Evolutionary conservation across 2,888 invertebrate genomes (phyloP), one percentile per base, ranked within the genome.

Genomic region (Drosophila suboccidentalis): DNA sequence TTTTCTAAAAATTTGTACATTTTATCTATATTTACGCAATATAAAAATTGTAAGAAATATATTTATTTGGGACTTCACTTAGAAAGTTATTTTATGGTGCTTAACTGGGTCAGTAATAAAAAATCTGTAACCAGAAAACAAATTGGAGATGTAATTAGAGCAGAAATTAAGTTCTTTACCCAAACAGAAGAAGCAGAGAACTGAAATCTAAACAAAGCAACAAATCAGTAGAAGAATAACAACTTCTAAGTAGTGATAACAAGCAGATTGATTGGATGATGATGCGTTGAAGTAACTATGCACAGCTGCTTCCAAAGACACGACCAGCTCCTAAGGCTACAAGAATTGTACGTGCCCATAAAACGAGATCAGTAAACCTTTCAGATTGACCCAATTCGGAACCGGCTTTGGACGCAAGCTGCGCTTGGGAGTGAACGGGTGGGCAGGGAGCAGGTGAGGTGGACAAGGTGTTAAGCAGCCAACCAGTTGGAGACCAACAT

Each of bases 331-430:
- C 58, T 59, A 34, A 55, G 75, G 39, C 53, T 22, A 47, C 58
- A 61, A 78, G 73, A 81, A 82, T 67, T 47, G 50, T 57, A n/a
- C 62, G 69, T 5, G 65, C 54, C 74, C 66, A 73, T 82, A 74
- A 88, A 87, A 86, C 74, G 62, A 83, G 88, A 84, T 87, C 84
- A 82, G 65, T 69, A 87, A 89, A 89, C 89, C 87, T 87, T 86
- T 87, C 82, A 68, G 80, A 87, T 80, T 89, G 86, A 86, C 86
- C 86, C 71, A 87, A 71, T 87, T 86, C 61, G 43, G 69, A 89
- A 89, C 86, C 87, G 87, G 86, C 85, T 89, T 55, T 59, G 49
- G 62, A 59, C 29, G 46, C 38, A 17, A 26, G 41, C 47, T 36
- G 54, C 29, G 54, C 55, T 22, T 26, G 49, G 22, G 34, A 8